phyloP scores from a whole-genome alignment of 1,140 invertebrate genomes.

The Venturia canescens region DNA sequence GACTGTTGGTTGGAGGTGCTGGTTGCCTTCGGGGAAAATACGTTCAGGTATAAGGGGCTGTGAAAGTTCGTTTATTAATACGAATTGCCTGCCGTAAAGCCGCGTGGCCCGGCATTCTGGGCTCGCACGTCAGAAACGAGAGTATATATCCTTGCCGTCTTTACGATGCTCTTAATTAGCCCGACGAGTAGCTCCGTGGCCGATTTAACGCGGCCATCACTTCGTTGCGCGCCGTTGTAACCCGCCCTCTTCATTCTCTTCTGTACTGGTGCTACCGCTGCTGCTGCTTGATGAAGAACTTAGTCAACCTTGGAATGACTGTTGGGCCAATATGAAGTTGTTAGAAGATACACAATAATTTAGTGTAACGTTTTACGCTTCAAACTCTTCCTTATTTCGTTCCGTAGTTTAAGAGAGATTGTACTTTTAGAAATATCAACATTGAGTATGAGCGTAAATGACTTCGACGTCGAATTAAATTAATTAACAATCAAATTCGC shows the following conservation, averaged over 20 bases:
- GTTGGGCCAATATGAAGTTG: constrained; percentile 27
- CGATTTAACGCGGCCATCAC: constrained; percentile 50
- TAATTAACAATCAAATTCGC: no score
- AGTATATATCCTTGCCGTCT: constrained; percentile 40
- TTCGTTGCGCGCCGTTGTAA: constrained; percentile 6
- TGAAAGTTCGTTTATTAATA: constrained; percentile 70
- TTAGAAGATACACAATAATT: constrained; percentile 6
- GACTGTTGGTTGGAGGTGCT: neutral
- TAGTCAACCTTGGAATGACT: constrained; percentile 18
- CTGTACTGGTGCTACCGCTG: neutral
- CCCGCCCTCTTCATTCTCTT: neutral
- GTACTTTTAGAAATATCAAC: no score
- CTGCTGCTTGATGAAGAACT: constrained; percentile 38
- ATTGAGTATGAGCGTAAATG: no score
- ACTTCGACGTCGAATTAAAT: no score
- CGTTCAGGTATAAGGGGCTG: constrained; percentile 41
- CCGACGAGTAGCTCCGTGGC: constrained; percentile 50
- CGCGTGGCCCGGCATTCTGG: neutral
- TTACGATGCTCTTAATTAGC: constrained; percentile 61
- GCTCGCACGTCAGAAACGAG: neutral
- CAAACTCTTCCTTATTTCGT: no score
- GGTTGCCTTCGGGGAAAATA: constrained; percentile 46
- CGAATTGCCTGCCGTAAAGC: constrained; percentile 65
- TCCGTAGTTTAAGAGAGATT: no score
- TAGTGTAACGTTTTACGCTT: neutral